These are phyloP conservation scores for Sinhomidia bicolor DNA, from an alignment of 2,888 invertebrate genomes.

Conservation along the genomic window DNA sequence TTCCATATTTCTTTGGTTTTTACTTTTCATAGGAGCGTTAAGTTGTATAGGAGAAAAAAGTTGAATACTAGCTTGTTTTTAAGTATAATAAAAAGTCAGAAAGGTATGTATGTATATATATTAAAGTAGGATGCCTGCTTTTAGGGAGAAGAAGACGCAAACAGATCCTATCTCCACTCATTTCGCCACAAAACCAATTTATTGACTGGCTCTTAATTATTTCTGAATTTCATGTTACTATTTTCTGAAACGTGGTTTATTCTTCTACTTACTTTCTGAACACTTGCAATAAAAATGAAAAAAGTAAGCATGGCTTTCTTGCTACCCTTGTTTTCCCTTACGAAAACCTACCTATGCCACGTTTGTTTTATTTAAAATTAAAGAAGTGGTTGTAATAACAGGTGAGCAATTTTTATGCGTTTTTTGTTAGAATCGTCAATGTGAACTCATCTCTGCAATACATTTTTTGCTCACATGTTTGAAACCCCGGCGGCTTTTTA, in stretches of 20 bases:
- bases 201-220: conserved; percentile 24
- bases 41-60: too few relatives aligned
- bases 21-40: too few relatives aligned
- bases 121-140: too few relatives aligned
- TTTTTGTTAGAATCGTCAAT: neutral
- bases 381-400: neutral
- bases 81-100: too few relatives aligned
- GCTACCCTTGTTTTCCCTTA: neutral
- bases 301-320: neutral
- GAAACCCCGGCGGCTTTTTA: too few relatives aligned
- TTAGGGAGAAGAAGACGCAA: neutral
- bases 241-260: conserved; percentile 3
- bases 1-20: too few relatives aligned
- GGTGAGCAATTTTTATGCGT: neutral
- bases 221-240: neutral
- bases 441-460: neutral
- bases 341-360: neutral
- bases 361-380: neutral
- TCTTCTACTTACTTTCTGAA: neutral
- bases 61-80: too few relatives aligned
- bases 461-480: too few relatives aligned
- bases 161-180: neutral
- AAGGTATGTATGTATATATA: too few relatives aligned
- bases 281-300: neutral
- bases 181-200: conserved; percentile 29